phyloP scores from a whole-genome alignment of 2,113 vertebrate species.

The Ploceus nigricollis region DNA sequence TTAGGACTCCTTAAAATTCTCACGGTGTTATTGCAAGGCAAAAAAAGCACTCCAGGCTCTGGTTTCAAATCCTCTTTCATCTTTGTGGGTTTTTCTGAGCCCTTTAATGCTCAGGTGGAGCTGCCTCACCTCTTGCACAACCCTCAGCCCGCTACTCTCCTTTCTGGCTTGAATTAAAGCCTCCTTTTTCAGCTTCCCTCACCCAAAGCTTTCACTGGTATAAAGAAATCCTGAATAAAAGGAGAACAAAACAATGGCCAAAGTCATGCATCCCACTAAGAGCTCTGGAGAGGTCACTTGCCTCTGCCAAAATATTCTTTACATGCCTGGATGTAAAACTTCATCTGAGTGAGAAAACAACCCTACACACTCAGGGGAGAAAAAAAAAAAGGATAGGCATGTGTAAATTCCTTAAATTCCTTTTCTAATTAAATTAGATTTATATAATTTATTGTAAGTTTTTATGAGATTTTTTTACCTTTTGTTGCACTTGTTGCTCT shows the following conservation, averaged over 20 bases:
- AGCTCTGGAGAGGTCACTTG: background rate
- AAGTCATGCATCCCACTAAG: background rate
- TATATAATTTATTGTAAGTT: background rate
- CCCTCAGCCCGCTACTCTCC: background rate
- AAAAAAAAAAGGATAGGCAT: accelerated
- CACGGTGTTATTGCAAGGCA: background rate
- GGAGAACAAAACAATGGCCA: background rate
- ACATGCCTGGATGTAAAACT: background rate
- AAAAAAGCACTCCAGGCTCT: background rate
- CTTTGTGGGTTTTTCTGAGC: background rate
- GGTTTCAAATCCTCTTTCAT: background rate
- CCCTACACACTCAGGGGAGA: accelerated
- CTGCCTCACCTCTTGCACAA: background rate
- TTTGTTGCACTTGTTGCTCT: background rate
- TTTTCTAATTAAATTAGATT: background rate
- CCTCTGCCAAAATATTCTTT: background rate
- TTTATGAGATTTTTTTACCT: background rate
- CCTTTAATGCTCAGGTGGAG: background rate
- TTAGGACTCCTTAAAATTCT: background rate
- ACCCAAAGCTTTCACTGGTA: background rate
- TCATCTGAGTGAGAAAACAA: background rate
- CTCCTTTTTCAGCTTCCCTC: background rate
- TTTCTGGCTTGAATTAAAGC: background rate
- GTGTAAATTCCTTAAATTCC: background rate
- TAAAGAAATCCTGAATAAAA: background rate